phyloP scores from a whole-genome alignment of 1,140 invertebrate genomes.

The Lasioglossum baleicum region DNA sequence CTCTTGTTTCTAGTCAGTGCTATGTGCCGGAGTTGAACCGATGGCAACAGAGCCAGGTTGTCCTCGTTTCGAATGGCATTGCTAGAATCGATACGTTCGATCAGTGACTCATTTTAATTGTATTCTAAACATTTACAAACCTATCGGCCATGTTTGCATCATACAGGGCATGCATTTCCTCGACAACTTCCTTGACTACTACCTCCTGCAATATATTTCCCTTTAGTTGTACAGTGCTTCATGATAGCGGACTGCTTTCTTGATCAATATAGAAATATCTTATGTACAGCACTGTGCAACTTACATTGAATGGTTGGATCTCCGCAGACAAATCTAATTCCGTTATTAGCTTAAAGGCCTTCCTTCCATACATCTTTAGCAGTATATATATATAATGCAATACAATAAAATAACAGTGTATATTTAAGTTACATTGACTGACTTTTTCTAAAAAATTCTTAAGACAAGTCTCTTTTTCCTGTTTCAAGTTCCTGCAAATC shows the following conservation, averaged over 20 bases:
- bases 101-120: background rate
- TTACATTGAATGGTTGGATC: constrained; percentile 87
- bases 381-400: background rate
- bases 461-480: too few relatives aligned
- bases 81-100: constrained; percentile 31
- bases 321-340: constrained; percentile 85
- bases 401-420: background rate
- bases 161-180: constrained; percentile 88
- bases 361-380: constrained; percentile 85
- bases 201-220: constrained; percentile 81
- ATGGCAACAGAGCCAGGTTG: constrained; percentile 74
- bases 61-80: constrained; percentile 52
- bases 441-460: background rate
- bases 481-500: too few relatives aligned
- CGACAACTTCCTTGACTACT: constrained; percentile 85
- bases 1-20: constrained; percentile 93
- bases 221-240: background rate
- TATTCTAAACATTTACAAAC: constrained; percentile 79
- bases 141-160: constrained; percentile 88
- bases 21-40: constrained; percentile 90
- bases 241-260: too few relatives aligned
- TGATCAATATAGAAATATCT: too few relatives aligned
- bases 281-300: constrained; percentile 44
- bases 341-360: constrained; percentile 86
- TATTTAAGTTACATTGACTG: background rate